Evolutionary conservation across 2,797 vertebrate species (phyloP), one percentile per base, ranked within the genome.

Genomic region (Pipistrellus nathusii): DNA sequence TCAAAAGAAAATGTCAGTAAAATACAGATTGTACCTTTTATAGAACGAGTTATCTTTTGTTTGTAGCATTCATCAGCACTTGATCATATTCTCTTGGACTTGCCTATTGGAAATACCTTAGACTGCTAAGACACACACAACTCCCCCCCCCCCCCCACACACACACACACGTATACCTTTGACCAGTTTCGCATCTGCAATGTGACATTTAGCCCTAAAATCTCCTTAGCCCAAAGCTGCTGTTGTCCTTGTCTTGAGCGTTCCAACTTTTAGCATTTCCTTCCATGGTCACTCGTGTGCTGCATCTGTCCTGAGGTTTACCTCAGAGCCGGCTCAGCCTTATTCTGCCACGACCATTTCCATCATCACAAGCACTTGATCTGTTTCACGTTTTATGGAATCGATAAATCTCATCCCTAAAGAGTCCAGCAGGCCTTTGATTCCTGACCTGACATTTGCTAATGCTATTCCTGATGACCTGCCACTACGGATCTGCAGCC

Each of bases 391-490:
- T 98, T 98, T 98, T 98, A 98, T 98, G 97, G 97, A 98, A 98
- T 98, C 98, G 85, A 98, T 98, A 98, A 98, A 98, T 98, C 98
- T 98, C 97, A 98, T 98, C 98, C 98, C 98, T 98, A 98, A 98
- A 98, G 98, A 98, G 98, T 98, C 98, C 98, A 98, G 97, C 97
- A 98, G 96, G 97, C 98, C 98, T 98, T 98, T 98, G 98, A 98
- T 98, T 98, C 98, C 97, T 98, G 98, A 98, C 98, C 98, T 98
- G 98, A 98, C 98, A 98, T 98, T 98, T 98, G 98, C 98, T 98
- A 98, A 98, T 98, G 98, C 98, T 98, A 97, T 98, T 98, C 97
- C 97, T 98, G 98, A 98, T 98, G 98, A 98, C 98, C 98, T 98
- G 98, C 98, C 98, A 98, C 98, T 97, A 97, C 95, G 32, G 98